phyloP scores from a whole-genome alignment of 2,888 invertebrate species.

The Erebia ligea region DNA sequence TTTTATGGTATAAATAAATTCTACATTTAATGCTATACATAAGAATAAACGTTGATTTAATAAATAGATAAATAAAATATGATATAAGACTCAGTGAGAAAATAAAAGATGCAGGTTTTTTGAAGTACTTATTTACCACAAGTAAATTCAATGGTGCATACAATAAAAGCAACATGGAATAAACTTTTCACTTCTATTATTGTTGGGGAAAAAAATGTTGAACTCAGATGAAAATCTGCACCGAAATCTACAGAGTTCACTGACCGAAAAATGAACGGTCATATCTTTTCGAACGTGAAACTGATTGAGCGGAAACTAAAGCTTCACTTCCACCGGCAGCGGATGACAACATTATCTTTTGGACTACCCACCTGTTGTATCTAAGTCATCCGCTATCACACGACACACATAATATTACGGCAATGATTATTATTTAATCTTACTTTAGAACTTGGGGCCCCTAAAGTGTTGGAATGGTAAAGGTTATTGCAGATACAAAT shows the following conservation, averaged over 20 bases:
- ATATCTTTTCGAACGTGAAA: constrained; percentile 16
- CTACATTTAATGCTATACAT: too few species aligned
- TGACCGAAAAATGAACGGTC: constrained; percentile 11
- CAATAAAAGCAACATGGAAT: background rate
- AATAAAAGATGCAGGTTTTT: background rate
- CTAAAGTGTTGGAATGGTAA: too few species aligned
- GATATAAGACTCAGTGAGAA: background rate
- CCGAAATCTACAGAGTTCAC: constrained; percentile 13
- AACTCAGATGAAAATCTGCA: constrained; percentile 11
- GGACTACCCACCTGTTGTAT: background rate
- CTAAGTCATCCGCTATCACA: background rate
- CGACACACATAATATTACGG: background rate
- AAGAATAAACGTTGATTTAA: background rate
- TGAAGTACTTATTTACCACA: background rate
- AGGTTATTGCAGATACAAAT: too few species aligned
- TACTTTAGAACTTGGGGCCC: background rate
- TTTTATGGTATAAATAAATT: too few species aligned
- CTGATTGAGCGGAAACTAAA: constrained; percentile 16
- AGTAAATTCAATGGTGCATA: background rate
- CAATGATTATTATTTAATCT: background rate
- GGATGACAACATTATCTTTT: background rate
- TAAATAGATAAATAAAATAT: background rate
- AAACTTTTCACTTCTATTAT: background rate
- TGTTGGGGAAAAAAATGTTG: background rate
- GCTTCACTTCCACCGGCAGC: constrained; percentile 5